Conservation (phyloP, 2,113 vertebrate species). For the Sinocyclocheilus grahami region DNA sequence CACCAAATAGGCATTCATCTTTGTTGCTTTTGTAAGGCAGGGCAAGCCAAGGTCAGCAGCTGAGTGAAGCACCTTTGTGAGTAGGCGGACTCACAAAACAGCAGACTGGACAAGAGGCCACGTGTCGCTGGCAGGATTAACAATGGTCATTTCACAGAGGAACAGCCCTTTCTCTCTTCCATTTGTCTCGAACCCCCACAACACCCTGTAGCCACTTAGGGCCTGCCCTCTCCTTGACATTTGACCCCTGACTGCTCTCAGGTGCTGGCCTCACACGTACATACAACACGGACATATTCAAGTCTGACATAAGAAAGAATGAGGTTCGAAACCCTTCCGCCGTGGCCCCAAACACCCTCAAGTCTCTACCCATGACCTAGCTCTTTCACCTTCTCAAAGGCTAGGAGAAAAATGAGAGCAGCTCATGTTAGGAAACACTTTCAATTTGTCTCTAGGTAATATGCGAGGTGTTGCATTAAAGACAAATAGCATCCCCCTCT, state of each 20-base stretch:
- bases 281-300: neutral
- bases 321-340: constrained; percentile 1
- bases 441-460: constrained; percentile 79
- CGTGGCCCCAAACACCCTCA: constrained; percentile 35
- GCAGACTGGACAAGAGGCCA: constrained; percentile 59
- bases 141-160: constrained; percentile 66
- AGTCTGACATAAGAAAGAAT: constrained; percentile 25
- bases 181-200: constrained; percentile 8
- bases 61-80: constrained; percentile 67
- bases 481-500: constrained; percentile 78
- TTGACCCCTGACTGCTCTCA: constrained; percentile 67
- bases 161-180: constrained; percentile 47
- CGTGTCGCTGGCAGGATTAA: constrained; percentile 65
- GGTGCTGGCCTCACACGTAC: constrained; percentile 57
- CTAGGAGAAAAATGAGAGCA: constrained; percentile 69
- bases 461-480: constrained; percentile 75
- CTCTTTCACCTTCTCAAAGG: constrained; percentile 63
- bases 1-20: constrained; percentile 67
- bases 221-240: constrained; percentile 67
- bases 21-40: constrained; percentile 46
- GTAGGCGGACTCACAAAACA: constrained; percentile 48
- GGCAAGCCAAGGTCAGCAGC: constrained; percentile 72
- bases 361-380: constrained; percentile 41
- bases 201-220: constrained; percentile 49
- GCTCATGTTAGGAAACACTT: constrained; percentile 72